phyloP scores from a whole-genome alignment of 2,113 vertebrate genomes.

The Carassius gibelio region DNA sequence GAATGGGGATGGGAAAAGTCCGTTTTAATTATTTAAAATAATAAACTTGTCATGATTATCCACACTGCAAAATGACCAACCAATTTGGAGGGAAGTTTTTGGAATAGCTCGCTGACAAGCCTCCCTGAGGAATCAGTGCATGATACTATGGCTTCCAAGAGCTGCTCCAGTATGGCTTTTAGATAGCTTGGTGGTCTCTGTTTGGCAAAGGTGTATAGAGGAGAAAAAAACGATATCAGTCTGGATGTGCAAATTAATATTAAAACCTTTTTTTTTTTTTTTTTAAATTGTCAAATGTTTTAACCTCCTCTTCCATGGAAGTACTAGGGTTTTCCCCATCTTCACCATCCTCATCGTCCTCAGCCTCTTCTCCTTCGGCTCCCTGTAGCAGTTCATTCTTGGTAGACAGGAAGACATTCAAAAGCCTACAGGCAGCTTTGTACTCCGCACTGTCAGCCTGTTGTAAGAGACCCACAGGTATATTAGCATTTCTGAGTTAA shows the following conservation, averaged over 20 bases:
- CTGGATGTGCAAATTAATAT: background rate
- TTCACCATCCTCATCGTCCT: constrained; percentile 87
- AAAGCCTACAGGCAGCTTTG: constrained; percentile 90
- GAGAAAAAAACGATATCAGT: background rate
- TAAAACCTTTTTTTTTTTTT: background rate
- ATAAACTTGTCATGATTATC: background rate
- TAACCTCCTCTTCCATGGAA: constrained; percentile 87
- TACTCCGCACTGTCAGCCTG: constrained; percentile 91
- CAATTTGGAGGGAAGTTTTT: constrained; percentile 99
- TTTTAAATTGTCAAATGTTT: background rate
- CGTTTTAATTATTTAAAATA: background rate
- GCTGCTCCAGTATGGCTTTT: constrained; percentile 93
- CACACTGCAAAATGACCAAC: constrained; percentile 64
- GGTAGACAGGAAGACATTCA: constrained; percentile 90
- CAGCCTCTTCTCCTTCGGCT: constrained; percentile 82
- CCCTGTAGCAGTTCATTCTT: constrained; percentile 93
- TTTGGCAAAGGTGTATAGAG: constrained; percentile 5
- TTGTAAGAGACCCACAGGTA: background rate
- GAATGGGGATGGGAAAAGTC: background rate
- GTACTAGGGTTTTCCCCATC: constrained; percentile 86
- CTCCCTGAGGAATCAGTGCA: constrained; percentile 88
- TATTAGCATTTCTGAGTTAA: background rate
- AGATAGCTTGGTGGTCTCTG: constrained; percentile 86
- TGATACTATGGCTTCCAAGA: constrained; percentile 90
- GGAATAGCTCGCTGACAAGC: constrained; percentile 94